These are phyloP conservation scores for Anoplopoma fimbria DNA, from an alignment of 2,113 vertebrate genomes.

Conservation along the genomic window DNA sequence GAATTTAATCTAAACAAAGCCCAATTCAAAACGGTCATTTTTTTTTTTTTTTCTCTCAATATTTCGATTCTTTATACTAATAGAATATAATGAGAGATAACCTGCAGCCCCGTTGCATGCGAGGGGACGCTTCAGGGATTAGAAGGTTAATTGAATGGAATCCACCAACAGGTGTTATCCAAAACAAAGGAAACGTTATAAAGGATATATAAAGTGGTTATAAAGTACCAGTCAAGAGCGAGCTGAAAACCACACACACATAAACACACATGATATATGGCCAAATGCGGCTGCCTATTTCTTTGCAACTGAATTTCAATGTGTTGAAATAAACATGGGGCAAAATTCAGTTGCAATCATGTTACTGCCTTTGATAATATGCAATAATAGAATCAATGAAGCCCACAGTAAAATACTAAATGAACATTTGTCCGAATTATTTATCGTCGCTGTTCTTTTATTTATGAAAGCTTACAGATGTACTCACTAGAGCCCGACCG, in stretches of 20 bases:
- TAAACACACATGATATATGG: too few relatives aligned
- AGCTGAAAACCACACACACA: not conserved
- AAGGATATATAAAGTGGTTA: not conserved
- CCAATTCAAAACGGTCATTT: not conserved
- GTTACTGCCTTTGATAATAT: not conserved
- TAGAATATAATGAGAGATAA: conserved; percentile 58
- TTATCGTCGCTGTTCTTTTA: not conserved
- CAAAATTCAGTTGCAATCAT: not conserved
- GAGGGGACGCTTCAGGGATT: conserved; percentile 38
- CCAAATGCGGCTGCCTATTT: not conserved
- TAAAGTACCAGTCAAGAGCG: not conserved
- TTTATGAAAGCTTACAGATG: not conserved
- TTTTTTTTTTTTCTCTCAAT: conserved; percentile 16
- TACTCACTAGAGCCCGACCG: not conserved
- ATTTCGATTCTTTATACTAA: conserved; percentile 40
- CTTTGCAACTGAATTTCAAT: too few relatives aligned
- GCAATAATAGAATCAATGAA: not conserved
- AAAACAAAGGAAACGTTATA: not conserved
- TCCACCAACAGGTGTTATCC: conserved; percentile 24
- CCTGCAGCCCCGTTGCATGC: conserved; percentile 29
- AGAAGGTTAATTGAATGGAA: conserved; percentile 55
- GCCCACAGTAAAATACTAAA: not conserved
- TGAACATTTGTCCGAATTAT: not conserved
- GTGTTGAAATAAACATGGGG: too few relatives aligned
- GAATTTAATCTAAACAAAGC: not conserved